phyloP scores from a whole-genome alignment of 1,140 invertebrate species.

The Pogonus chalceus region DNA sequence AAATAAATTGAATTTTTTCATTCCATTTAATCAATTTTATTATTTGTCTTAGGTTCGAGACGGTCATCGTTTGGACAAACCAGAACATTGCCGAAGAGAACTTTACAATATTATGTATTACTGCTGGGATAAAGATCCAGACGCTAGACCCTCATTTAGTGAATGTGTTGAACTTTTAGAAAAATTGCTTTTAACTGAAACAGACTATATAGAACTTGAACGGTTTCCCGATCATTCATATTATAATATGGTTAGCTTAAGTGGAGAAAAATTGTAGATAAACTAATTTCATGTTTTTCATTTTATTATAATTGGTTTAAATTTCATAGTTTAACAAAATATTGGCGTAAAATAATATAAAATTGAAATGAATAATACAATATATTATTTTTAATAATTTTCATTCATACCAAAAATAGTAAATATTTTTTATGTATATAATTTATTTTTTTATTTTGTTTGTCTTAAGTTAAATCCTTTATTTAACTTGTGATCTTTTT shows the following conservation, averaged over 20 bases:
- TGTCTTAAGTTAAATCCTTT: too few relatives aligned
- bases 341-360: too few relatives aligned
- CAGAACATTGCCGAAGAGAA: constrained; percentile 78
- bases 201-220: constrained; percentile 87
- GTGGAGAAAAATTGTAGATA: constrained; percentile 74
- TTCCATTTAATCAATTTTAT: not conserved
- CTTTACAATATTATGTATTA: constrained; percentile 92
- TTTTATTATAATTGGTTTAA: too few relatives aligned
- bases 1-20: not conserved
- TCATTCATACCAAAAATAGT: too few relatives aligned
- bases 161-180: constrained; percentile 73
- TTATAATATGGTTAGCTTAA: constrained; percentile 80
- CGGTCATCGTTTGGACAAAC: constrained; percentile 76
- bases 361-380: too few relatives aligned
- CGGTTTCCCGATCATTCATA: constrained; percentile 89
- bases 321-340: too few relatives aligned
- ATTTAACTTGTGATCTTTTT: too few relatives aligned
- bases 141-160: constrained; percentile 63
- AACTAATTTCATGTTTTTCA: too few relatives aligned
- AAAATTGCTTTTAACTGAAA: constrained; percentile 72
- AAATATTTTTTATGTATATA: too few relatives aligned
- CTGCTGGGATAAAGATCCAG: constrained; percentile 78
- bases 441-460: too few relatives aligned
- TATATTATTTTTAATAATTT: too few relatives aligned
- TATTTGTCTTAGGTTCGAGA: constrained; percentile 54